Base-by-base conservation (phyloP, 2,888 invertebrate genomes). In the Phalangium opilio region DNA sequence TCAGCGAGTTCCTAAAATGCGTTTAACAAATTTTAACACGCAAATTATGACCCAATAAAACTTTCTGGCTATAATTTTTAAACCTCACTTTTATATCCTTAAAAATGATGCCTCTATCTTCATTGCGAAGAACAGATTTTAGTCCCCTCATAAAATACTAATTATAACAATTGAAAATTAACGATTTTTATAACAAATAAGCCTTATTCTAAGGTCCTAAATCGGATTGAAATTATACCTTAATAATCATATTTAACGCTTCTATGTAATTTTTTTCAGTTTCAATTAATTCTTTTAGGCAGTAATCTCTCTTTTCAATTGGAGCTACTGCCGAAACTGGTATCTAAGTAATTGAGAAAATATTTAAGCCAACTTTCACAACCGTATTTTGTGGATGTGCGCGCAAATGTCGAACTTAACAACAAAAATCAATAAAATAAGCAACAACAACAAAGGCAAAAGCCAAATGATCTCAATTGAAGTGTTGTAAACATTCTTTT, bases 251-350 rank as follows among this genome's bases (percentile, higher is more conserved):
- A 61, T 77, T 77, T 45, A 98, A 73, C 11, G 93, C 95, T 62
- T 90, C 87, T 43, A 93, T 81, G 65, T 96, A 98, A 68, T 96
- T 96, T 61, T 81, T 81, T 68, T 98, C 98, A 0, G 98, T 98
- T 65, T 95, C 95, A 35, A 95, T 77, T 47, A 98, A 72, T 67
- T 98, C 98, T 55, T 68, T 67, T 17, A 75, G 64, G 54, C 71
- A 71, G 49, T 87, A 89, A 67, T 95, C 93, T 50, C 93, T 74
- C 66, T 91, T 93, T 66, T 89, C 90, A 57, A 64, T 58, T 36
- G 68, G 68, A 19, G 38, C 38, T 38, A 18, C 18, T 8, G 38
- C 18, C 8, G 38, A 18, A n/a, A 38, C 38, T 4, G 38, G 38
- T 17, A 38, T 38, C 38, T 38, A 18, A 10, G 18, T 38, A n/a